Base-by-base conservation (phyloP, 1,140 invertebrate genomes). In the Armadillidium nasatum region DNA sequence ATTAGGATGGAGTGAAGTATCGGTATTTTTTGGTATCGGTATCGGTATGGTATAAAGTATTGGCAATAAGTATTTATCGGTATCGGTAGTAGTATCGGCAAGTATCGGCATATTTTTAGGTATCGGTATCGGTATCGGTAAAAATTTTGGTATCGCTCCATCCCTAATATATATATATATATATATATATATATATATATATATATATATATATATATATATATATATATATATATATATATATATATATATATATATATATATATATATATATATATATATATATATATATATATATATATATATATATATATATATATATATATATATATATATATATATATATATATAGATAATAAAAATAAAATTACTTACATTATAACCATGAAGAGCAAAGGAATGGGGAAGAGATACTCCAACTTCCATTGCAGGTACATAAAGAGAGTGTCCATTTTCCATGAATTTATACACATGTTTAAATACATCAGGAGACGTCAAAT, bases 381-480 rank as follows among this genome's bases (percentile, higher is more conserved):
- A 78, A 11, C 79, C 79, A 66, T 77, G 76, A 21, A 75, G 73
- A 4, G 77, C 66, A 0, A 80, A 74, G 60, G 74, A 71, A 66
- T 80, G 79, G 15, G 75, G 67, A 15, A 80, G 75, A 22, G 75
- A 74, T 23, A 72, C 72, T 10, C 74, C 54, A 23, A 74, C 68
- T 50, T 76, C 79, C 44, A 80, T 76, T 33, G 75, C 77, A n/a
- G 79, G 79, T 44, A 80, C 68, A 72, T 78, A 80, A 3, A 80
- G 79, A 33, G 75, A 76, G 23, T 80, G 75, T 46, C 79, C 72
- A 21, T 43, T 74, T 44, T 76, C 75, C 79, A 80, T 80, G 73
- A 76, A 80, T 46, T 74, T 9, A 11, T 45, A 76, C 23, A 80
- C 19, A n/a, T 78, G 76, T 43, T 78, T 54, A n/a, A 80, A 44